Evolutionary conservation across 2,113 vertebrate genomes (phyloP), one percentile per base, ranked within the genome.

Genomic region (Chloroceryle aenea): DNA sequence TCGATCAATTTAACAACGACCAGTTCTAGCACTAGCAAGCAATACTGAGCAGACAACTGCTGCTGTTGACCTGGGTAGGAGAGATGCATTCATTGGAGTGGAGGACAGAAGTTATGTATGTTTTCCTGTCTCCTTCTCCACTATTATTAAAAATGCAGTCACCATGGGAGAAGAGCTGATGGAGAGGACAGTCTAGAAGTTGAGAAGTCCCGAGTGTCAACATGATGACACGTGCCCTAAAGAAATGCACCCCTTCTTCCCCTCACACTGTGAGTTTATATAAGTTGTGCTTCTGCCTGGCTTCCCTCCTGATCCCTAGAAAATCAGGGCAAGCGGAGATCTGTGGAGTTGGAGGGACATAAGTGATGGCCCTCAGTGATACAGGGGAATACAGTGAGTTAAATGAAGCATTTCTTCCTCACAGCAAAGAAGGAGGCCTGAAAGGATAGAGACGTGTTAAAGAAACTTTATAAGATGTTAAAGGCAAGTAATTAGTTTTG

Each of bases 1-100:
- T n/a, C 79, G 53, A 73, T 55, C 80, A 96, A 68, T 82, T 94
- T 36, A 78, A 85, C 77, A 94, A 47, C 10, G 52, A 64, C 67
- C 36, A 68, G 42, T 55, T 40, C 32, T 16, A 90, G 23, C 55
- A 50, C 32, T 50, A 40, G 59, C 15, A 76, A 62, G 20, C 63
- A 69, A 20, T 58, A 66, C 6, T 14, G 73, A 93, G 40, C n/a
- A n/a, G n/a, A n/a, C n/a, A n/a, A n/a, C 23, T 53, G 27, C 30
- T 62, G 42, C 12, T 79, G 66, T 20, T 73, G 62, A 45, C 29
- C 16, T 82, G 43, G 63, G 29, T n/a, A 50, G 69, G 32, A 78
- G 47, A 78, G 43, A 58, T 12, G 42, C 19, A 8, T 42, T 58
- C 36, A 68, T 45, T 43, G 34, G 69, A 82, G 43, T 4, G 26